Conservation (phyloP, 92 coral and sea anemone genomes). For the Porites cylindrica region DNA sequence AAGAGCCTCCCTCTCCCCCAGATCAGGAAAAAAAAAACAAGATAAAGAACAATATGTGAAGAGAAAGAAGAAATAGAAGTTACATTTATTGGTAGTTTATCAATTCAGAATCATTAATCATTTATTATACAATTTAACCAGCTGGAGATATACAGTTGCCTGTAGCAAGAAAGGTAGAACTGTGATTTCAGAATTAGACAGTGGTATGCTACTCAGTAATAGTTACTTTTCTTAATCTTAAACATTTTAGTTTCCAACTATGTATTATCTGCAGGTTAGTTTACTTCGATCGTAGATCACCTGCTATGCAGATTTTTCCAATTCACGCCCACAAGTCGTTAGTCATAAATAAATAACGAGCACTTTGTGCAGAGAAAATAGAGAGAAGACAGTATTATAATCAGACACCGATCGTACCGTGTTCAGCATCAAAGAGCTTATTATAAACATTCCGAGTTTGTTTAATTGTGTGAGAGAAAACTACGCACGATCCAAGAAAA, state of each 20-base stretch:
- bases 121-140: not conserved
- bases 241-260: constrained; percentile 5
- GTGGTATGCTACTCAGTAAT: not conserved
- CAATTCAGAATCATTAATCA: not conserved
- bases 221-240: not conserved
- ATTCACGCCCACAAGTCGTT: constrained; percentile 19
- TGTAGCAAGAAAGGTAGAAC: constrained; percentile 1
- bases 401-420: not conserved
- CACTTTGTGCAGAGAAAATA: not conserved
- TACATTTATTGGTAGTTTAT: constrained; percentile 10
- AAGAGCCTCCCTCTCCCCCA: no score
- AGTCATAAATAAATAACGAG: constrained; percentile 53
- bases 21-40: not conserved
- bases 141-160: constrained; percentile 21
- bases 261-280: not conserved
- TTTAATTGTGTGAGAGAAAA: not conserved
- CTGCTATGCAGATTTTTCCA: not conserved
- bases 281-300: no score
- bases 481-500: not conserved
- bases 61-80: constrained; percentile 4
- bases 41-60: not conserved
- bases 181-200: not conserved
- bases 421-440: not conserved
- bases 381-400: constrained; percentile 8
- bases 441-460: not conserved